Evolutionary conservation across 2,113 vertebrate species (phyloP), one percentile per base, ranked within the genome.

Genomic region (Actenoides lindsayi): DNA sequence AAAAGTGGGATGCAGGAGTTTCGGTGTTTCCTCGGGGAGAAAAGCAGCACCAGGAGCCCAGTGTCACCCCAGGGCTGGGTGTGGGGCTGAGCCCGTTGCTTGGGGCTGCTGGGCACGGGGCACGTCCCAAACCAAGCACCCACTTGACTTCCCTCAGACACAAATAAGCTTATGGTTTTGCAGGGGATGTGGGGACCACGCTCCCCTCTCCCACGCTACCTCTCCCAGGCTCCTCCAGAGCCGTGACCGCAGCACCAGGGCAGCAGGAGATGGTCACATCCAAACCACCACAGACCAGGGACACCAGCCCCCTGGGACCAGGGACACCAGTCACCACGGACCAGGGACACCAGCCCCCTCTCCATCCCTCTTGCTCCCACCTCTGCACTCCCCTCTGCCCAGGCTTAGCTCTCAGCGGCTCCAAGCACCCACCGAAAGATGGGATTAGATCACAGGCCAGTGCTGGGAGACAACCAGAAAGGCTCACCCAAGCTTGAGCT

Each of bases 351-450:
- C 21, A 37, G 5, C 18, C 78, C 16, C 14, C 70, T 67, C 59
- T 63, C 41, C 93, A 21, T 44, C 70, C 82, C 20, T 73, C 62
- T 53, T 2, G 2, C 82, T 79, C 74, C 67, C 42, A 30, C 2
- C 13, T 5, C 63, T 0, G 2, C 46, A 0, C 33, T 8, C 48
- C 69, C 51, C 62, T 31, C 73, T 3, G 10, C 90, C 51, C 11
- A 14, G 48, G 67, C 65, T 76, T 5, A 11, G 6, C 0, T 62
- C 85, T 15, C 10, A 7, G 2, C 1, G 0, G 2, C 54, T 30
- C 59, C 6, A 39, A 51, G 23, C 24, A 10, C 0, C 1, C 20
- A 27, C 41, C 13, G n/a, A 8, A n/a, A 51, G 5, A 14, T 6
- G n/a, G 71, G 51, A 51, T 4, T 3, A 8, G 27, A 25, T 6